phyloP scores from a whole-genome alignment of 2,113 vertebrate species.

The Pelecanoides urinatrix region DNA sequence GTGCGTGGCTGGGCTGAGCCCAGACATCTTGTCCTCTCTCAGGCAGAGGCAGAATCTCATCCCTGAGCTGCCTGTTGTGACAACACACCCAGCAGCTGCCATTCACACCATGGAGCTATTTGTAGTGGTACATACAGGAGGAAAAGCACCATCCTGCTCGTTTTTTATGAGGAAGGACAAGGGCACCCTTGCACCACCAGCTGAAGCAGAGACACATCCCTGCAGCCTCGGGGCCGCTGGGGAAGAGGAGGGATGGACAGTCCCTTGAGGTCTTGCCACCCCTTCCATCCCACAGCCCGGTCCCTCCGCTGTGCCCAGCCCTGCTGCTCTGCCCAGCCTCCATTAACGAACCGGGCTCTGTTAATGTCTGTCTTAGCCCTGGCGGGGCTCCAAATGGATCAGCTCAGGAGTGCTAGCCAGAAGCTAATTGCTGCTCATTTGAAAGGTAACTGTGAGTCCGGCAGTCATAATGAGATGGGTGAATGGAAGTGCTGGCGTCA shows the following conservation, averaged over 20 bases:
- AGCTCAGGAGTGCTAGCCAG: not conserved
- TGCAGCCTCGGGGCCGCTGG: accelerated
- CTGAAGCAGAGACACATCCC: not conserved
- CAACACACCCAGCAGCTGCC: not conserved
- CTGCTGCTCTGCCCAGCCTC: not conserved
- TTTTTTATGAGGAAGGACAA: not conserved
- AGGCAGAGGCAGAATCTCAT: not conserved
- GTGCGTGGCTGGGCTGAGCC: not conserved
- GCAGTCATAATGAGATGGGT: not conserved
- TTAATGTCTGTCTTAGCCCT: not conserved
- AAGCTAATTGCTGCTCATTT: not conserved
- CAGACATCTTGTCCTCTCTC: not conserved
- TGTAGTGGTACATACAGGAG: not conserved
- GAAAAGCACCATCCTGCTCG: not conserved
- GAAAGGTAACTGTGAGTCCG: not conserved
- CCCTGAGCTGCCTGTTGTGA: not conserved
- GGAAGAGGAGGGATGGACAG: not conserved
- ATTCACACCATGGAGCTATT: not conserved
- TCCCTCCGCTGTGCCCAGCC: not conserved
- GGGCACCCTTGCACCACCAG: not conserved
- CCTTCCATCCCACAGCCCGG: not conserved
- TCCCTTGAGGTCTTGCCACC: not conserved
- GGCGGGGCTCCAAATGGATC: not conserved
- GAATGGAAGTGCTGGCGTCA: not conserved
- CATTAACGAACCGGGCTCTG: accelerated